Conservation (phyloP, 1,140 invertebrate species). For the Drosophila auraria region DNA sequence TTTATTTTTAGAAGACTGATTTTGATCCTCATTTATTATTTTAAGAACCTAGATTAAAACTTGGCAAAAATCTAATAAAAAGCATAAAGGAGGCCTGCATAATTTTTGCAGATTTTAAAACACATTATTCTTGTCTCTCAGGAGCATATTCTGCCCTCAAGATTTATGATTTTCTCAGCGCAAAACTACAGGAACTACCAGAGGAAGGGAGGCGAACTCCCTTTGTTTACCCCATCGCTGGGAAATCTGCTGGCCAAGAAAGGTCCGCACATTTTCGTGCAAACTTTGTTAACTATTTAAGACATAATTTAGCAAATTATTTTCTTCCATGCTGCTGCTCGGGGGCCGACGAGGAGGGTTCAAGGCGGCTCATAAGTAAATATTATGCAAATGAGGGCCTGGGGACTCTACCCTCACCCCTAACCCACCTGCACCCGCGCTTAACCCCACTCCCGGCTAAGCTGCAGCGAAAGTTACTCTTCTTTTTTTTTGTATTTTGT, state of each 20-base stretch:
- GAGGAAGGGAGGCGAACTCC: background rate
- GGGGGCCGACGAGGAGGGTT: background rate
- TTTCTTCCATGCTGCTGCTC: constrained; percentile 65
- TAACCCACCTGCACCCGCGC: constrained; percentile 4
- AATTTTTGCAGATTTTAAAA: constrained; percentile 12
- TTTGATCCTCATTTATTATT: background rate
- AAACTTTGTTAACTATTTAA: constrained; percentile 83
- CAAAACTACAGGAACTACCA: background rate
- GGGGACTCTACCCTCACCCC: constrained; percentile 20
- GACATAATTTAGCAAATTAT: constrained; percentile 83
- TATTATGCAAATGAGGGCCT: constrained; percentile 78
- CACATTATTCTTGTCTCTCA: constrained; percentile 8
- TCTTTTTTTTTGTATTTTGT: constrained; percentile 3
- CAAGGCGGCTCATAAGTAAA: constrained; percentile 66
- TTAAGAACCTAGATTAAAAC: background rate
- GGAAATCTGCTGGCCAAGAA: constrained; percentile 44
- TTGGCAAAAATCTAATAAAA: background rate
- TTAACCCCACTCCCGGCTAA: constrained; percentile 26
- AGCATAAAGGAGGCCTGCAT: background rate
- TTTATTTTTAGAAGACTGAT: background rate
- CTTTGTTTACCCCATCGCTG: constrained; percentile 40
- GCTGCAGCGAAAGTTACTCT: constrained; percentile 66
- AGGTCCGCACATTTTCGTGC: constrained; percentile 65
- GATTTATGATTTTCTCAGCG: constrained; percentile 11
- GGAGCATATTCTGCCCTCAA: constrained; percentile 27